Percentiles rank a stretch among this genome's conserved stretches.
Conservation (phyloP, 2,113 vertebrate genomes). For the Phyllostomus discolor region DNA sequence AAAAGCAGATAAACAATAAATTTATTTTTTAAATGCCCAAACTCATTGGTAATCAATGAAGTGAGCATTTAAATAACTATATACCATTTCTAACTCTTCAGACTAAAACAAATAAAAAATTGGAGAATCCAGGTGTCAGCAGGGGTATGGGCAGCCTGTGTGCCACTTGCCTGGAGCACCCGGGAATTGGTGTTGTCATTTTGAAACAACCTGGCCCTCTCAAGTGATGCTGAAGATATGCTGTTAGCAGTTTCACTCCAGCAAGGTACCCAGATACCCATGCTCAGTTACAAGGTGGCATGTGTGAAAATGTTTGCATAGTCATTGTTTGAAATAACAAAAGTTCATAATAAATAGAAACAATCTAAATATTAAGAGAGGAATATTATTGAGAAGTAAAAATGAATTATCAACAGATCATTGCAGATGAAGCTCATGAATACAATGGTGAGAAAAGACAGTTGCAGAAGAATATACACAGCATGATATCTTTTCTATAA, state of each 20-base stretch:
- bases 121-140: neutral
- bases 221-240: neutral
- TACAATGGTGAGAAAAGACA: neutral
- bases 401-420: neutral
- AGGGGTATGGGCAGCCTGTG: no score
- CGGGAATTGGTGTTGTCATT: no score
- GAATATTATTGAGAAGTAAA: neutral
- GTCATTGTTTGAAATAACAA: neutral
- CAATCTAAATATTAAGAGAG: neutral
- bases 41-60: neutral
- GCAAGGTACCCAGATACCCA: no score
- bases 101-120: neutral
- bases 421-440: neutral
- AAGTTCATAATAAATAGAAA: no score
- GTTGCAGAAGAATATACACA: neutral
- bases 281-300: neutral
- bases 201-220: no score
- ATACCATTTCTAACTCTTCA: neutral
- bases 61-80: neutral
- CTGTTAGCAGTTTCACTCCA: neutral
- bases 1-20: neutral
- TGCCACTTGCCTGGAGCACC: neutral
- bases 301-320: neutral
- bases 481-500: neutral
- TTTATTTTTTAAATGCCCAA: neutral